A percentile compares a stretch with the other conserved stretches of the same genome.
Conservation (phyloP, 2,888 invertebrate species). For the Psococerastis gibbosa region DNA sequence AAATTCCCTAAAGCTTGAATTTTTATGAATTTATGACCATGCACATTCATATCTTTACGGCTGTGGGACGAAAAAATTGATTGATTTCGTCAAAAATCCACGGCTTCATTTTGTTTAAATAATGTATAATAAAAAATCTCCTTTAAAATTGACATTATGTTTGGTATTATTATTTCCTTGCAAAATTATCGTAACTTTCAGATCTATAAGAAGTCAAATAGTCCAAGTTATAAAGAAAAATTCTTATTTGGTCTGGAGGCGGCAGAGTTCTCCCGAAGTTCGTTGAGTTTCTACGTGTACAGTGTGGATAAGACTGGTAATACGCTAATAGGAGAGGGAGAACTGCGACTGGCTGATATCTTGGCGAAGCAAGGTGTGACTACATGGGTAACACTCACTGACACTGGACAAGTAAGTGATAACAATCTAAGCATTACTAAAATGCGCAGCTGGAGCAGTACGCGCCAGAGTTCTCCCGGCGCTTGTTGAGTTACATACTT, state of each 20-base stretch:
- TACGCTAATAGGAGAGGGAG: conserved; percentile 45
- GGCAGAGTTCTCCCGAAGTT: conserved; percentile 32
- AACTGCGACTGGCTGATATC: conserved; percentile 43
- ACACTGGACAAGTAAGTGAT: conserved; percentile 47
- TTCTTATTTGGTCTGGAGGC: conserved; percentile 45
- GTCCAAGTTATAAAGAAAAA: conserved; percentile 59
- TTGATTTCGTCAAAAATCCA: too few species aligned
- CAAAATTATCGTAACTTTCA: too few species aligned
- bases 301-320: conserved; percentile 41
- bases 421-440: background rate
- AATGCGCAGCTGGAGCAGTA: background rate
- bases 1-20: too few species aligned
- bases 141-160: too few species aligned
- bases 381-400: conserved; percentile 59
- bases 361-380: conserved; percentile 45
- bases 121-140: too few species aligned
- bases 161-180: too few species aligned
- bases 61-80: too few species aligned
- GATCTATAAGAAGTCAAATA: conserved; percentile 44
- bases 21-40: too few species aligned
- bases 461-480: conserved; percentile 31
- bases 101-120: too few species aligned
- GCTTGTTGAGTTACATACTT: conserved; percentile 45
- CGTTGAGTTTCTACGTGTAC: conserved; percentile 48
- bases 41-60: too few species aligned